Evolutionary conservation across 2,797 vertebrate species (phyloP), one percentile per base, ranked within the genome.

Genomic region (Lacerta agilis): DNA sequence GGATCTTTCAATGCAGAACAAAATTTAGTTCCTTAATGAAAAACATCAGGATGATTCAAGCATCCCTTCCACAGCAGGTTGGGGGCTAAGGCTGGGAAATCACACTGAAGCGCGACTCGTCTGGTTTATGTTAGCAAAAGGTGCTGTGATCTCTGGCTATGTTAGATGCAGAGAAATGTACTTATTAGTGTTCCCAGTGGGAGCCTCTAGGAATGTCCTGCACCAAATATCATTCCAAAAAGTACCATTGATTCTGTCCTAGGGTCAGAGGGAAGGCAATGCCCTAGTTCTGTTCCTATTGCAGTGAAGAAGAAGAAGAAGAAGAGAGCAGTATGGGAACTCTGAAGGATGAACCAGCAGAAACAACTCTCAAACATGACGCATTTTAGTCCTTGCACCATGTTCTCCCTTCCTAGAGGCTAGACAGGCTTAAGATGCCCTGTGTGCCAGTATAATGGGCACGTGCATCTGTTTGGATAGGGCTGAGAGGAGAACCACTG

Each of bases 11-110:
- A 3, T 64, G 76, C 93, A 89, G 61, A 95, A 87, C 79, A 58
- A 79, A 88, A 91, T 86, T 93, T 71, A 29, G 81, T 86, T 93
- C 86, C 76, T 90, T 94, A 91, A 94, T 90, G 86, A 45, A 87
- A 76, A 64, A 85, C 72, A 82, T 43, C 83, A 80, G 64, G 69
- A 86, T 92, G 92, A 93, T 89, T 94, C 88, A 75, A 83, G 58
- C 43, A 4, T 89, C 81, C 91, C 81, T 85, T 83, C n/a, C 82
- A 29, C 61, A 29, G 5, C 1, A 88, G 82, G 66, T 41, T 58
- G 55, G 66, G 10, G 73, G 10, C 25, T 33, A 18, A 5, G 55
- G 76, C 49, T 36, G 82, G 17, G 58, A 66, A 61, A 43, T 90
- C 78, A 69, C 81, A 4, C 6, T 38, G 71, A 75, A 17, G 93